A percentile compares a stretch with the other conserved stretches of the same genome.
These are phyloP conservation scores for Dione juno DNA, from an alignment of 2,888 invertebrate genomes.

Conservation along the genomic window DNA sequence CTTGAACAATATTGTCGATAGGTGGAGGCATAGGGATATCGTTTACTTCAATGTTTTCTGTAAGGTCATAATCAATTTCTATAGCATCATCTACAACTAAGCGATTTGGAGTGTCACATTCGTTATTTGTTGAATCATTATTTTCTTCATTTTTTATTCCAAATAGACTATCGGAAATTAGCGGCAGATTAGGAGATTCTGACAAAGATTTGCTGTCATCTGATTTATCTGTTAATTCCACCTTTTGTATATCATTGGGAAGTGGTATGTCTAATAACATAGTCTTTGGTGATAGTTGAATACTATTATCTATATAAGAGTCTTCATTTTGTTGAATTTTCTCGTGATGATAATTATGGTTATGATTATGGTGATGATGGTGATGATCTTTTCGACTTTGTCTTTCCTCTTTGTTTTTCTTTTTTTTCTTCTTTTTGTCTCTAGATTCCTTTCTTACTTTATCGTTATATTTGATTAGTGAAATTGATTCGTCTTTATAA, in stretches of 20 bases:
- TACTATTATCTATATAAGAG: constrained; percentile 50
- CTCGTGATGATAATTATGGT: constrained; percentile 85
- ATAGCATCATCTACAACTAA: constrained; percentile 54
- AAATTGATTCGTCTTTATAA: constrained; percentile 42
- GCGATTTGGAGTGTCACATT: constrained; percentile 47
- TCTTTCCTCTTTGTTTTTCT: constrained; percentile 91
- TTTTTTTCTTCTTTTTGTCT: constrained; percentile 93
- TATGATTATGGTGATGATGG: constrained; percentile 51
- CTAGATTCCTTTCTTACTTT: constrained; percentile 84
- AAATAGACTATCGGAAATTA: constrained; percentile 85
- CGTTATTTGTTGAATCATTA: constrained; percentile 50
- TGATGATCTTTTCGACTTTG: constrained; percentile 87
- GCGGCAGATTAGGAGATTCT: constrained; percentile 85
- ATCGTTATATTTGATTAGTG: constrained; percentile 51
- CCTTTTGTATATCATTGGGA: constrained; percentile 63
- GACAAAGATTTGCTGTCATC: constrained; percentile 67
- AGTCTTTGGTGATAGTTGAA: constrained; percentile 62
- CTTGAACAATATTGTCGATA: constrained; percentile 66
- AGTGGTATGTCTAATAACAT: constrained; percentile 71
- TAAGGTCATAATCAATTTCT: constrained; percentile 57
- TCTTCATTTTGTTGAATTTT: constrained; percentile 66
- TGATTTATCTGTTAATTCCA: constrained; percentile 56
- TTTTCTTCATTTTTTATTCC: constrained; percentile 55
- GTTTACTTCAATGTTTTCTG: constrained; percentile 65
- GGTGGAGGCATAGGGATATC: constrained; percentile 73